Conservation (phyloP, 53 echinoderm and acorn worm genomes). For the Stichopus horrens region DNA sequence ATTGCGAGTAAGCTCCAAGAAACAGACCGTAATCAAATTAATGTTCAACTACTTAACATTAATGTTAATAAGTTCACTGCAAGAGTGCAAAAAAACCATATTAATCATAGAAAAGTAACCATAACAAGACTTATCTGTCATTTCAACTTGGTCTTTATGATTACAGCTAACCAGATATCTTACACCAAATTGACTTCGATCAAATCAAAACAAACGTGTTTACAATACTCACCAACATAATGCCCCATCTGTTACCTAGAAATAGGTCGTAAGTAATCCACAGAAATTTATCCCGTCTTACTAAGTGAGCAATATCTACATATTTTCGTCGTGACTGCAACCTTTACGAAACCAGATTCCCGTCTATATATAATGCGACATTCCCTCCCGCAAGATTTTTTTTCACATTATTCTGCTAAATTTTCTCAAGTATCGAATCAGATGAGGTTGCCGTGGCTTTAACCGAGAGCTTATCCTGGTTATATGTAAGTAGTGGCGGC, state of each 20-base stretch:
- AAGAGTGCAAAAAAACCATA: not conserved
- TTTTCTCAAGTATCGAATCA: not conserved
- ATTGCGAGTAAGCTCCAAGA: no score
- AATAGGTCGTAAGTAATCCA: conserved; percentile 4
- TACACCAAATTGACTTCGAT: not conserved
- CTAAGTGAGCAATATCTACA: not conserved
- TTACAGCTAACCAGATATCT: not conserved
- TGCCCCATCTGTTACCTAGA: conserved; percentile 34
- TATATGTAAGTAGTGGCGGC: no score
- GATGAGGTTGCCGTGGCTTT: not conserved
- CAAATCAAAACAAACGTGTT: not conserved
- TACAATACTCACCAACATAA: conserved; percentile 36
- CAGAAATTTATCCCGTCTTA: not conserved
- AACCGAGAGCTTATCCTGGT: conserved; percentile 12
- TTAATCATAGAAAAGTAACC: not conserved
- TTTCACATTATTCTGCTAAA: not conserved
- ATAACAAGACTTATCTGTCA: no score
- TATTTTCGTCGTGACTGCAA: not conserved
- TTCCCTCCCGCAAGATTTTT: not conserved
- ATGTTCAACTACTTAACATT: conserved; percentile 6
- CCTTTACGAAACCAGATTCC: not conserved
- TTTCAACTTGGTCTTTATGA: not conserved
- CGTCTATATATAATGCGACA: not conserved
- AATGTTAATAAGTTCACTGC: not conserved
- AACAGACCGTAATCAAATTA: not conserved